Percentiles rank a stretch among this genome's conserved stretches.
phyloP scores from a whole-genome alignment of 2,888 invertebrate genomes.

The Neoaliturus tenellus region DNA sequence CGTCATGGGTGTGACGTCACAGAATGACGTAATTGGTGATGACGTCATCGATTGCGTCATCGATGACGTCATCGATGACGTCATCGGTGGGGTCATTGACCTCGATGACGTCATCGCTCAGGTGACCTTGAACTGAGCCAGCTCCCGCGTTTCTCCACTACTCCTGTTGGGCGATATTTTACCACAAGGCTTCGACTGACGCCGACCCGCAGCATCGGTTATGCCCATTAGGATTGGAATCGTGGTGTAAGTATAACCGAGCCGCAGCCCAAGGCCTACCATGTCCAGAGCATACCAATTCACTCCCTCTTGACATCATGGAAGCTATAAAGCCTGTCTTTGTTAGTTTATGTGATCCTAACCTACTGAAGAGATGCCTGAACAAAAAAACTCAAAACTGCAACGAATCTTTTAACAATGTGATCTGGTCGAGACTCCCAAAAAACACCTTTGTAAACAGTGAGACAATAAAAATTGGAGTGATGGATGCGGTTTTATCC shows the following conservation, averaged over 20 bases:
- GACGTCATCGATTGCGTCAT: too few species aligned
- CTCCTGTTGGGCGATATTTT: conserved; percentile 66
- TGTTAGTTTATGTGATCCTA: background rate
- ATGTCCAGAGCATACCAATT: conserved; percentile 5
- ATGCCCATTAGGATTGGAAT: background rate
- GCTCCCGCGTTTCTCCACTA: too few species aligned
- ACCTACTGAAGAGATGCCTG: background rate
- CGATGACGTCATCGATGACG: too few species aligned
- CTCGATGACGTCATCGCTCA: too few species aligned
- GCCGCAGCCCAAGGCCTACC: conserved; percentile 27
- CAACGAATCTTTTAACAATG: background rate
- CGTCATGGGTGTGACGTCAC: too few species aligned
- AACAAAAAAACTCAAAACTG: background rate
- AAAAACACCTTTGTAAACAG: background rate
- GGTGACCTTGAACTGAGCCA: too few species aligned
- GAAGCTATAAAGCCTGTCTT: conserved; percentile 1
- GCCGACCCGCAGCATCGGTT: conserved; percentile 9
- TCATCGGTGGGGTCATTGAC: too few species aligned
- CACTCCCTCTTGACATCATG: background rate
- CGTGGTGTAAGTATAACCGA: conserved; percentile 43
- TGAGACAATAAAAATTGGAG: background rate
- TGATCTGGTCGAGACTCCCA: background rate
- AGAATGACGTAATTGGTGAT: too few species aligned
- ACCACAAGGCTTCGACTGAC: conserved; percentile 60
- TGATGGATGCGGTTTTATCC: background rate